Conservation (phyloP, 2,888 invertebrate species). For the Athalia circularis region DNA sequence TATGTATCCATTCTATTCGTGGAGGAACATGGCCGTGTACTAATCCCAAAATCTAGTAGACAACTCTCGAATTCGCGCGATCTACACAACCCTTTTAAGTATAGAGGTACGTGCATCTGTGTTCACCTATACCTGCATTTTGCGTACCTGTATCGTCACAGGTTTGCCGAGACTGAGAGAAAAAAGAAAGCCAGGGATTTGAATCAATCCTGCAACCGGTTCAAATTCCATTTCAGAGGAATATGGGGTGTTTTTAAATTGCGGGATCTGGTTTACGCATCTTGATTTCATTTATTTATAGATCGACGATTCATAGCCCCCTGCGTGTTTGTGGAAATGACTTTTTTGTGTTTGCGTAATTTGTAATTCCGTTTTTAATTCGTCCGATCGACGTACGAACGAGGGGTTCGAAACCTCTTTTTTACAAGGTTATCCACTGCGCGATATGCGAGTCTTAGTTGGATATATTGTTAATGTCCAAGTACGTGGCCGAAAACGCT, state of each 20-base stretch:
- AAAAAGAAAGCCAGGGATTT: conserved; percentile 2
- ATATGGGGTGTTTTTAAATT: conserved; percentile 30
- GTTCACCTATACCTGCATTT: conserved; percentile 5
- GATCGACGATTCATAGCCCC: background rate
- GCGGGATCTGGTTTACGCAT: background rate
- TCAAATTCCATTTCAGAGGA: conserved; percentile 20
- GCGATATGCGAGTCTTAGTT: no score
- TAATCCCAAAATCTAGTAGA: background rate
- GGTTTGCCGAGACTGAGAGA: background rate
- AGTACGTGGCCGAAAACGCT: no score
- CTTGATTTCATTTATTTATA: conserved; percentile 22
- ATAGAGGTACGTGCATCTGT: background rate
- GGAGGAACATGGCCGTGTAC: background rate
- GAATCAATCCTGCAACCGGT: conserved; percentile 12
- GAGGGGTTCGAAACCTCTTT: no score
- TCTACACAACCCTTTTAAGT: no score
- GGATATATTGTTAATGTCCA: no score
- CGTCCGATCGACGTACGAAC: no score
- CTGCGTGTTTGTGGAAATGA: no score
- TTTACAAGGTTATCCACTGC: no score
- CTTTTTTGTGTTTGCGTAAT: background rate
- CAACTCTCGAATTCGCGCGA: background rate
- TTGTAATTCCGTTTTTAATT: conserved; percentile 7
- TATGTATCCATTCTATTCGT: background rate
- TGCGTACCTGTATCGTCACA: background rate